Conservation (phyloP, 2,888 invertebrate species). For the Ypsolopha sequella region DNA sequence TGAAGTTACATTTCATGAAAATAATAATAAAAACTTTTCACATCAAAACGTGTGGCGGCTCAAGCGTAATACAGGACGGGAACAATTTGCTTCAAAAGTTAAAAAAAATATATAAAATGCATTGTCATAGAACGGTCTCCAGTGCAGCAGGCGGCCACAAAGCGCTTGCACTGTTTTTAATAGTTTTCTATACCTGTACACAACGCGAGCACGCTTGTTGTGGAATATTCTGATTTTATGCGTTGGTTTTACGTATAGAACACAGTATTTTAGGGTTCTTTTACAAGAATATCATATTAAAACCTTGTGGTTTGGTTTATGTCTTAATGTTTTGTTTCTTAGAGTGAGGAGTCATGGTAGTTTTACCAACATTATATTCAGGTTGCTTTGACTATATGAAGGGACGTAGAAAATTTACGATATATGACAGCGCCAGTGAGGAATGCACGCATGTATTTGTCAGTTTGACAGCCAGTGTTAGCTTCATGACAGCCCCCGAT, state of each 20-base stretch:
- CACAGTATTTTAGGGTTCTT: neutral
- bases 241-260: conserved; percentile 1
- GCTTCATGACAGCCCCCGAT: too few relatives aligned
- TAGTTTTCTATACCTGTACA: conserved; percentile 1
- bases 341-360: too few relatives aligned
- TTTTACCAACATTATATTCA: too few relatives aligned
- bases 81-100: neutral
- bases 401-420: too few relatives aligned
- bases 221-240: conserved; percentile 2
- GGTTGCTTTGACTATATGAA: too few relatives aligned
- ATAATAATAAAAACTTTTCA: neutral
- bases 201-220: neutral
- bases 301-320: too few relatives aligned
- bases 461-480: too few relatives aligned
- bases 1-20: neutral
- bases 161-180: conserved; percentile 2
- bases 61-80: neutral
- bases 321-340: too few relatives aligned
- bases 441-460: too few relatives aligned
- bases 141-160: neutral
- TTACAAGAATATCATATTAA: too few relatives aligned
- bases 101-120: conserved; percentile 2
- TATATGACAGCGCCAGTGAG: too few relatives aligned
- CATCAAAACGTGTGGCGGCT: neutral
- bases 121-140: neutral